Conservation (phyloP, 1,140 invertebrate genomes). For the Zaprionus lachaisei region DNA sequence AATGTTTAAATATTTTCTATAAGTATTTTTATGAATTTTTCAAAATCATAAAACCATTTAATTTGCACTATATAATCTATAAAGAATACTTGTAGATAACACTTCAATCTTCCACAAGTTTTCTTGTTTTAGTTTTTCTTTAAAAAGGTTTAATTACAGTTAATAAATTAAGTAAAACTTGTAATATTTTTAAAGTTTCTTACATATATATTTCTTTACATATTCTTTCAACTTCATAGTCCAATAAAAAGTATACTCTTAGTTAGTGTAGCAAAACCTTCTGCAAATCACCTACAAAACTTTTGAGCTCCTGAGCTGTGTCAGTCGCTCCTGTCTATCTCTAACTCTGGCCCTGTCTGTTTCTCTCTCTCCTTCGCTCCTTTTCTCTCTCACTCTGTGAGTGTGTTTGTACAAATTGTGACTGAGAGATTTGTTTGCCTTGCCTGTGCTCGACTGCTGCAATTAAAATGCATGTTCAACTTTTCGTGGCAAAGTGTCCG, state of each 20-base stretch:
- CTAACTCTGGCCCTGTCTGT: neutral
- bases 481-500: constrained; percentile 69
- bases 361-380: neutral
- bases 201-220: neutral
- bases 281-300: neutral
- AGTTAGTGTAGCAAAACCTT: constrained; percentile 24
- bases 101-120: too few species aligned
- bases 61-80: neutral
- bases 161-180: neutral
- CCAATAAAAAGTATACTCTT: neutral
- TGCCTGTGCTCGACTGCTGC: constrained; percentile 45
- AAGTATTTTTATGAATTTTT: neutral
- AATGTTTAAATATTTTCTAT: neutral
- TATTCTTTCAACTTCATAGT: neutral
- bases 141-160: neutral
- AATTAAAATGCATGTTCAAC: constrained; percentile 81
- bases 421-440: constrained; percentile 64
- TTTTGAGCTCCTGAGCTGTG: neutral
- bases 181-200: neutral
- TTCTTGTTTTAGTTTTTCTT: too few species aligned
- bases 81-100: neutral
- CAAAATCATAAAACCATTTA: neutral
- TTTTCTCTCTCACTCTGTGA: constrained; percentile 48
- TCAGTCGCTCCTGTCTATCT: neutral
- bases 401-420: constrained; percentile 64